phyloP scores from a whole-genome alignment of 2,797 vertebrate genomes.

The Sus cebifrons region DNA sequence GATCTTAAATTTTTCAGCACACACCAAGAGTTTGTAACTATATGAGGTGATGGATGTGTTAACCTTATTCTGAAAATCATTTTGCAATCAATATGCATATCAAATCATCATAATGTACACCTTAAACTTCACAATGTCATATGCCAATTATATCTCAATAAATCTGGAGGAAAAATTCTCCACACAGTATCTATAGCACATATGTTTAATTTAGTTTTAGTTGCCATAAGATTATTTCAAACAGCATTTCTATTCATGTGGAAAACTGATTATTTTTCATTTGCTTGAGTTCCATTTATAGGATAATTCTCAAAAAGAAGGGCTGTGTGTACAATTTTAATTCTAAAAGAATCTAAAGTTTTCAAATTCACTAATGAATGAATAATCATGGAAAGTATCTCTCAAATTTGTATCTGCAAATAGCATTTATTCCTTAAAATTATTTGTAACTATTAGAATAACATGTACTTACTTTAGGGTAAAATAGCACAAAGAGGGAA shows the following conservation, averaged over 20 bases:
- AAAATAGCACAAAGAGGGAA: background rate
- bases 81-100: background rate
- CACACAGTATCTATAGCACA: background rate
- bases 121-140: background rate
- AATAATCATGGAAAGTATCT: background rate
- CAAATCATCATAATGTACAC: background rate
- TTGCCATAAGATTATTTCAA: background rate
- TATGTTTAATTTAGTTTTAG: background rate
- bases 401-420: constrained; percentile 22
- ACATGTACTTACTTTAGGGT: background rate
- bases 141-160: background rate
- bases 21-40: background rate
- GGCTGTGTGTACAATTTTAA: background rate
- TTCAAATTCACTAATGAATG: background rate
- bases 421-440: constrained; percentile 5
- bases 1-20: background rate
- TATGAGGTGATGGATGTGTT: background rate
- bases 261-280: background rate
- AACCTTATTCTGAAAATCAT: background rate
- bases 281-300: background rate
- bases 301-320: background rate
- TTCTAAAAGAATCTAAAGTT: background rate
- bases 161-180: background rate
- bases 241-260: background rate
- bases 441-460: background rate